Base-by-base conservation (phyloP, 92 coral and sea anemone genomes). In the Siderastrea radians region DNA sequence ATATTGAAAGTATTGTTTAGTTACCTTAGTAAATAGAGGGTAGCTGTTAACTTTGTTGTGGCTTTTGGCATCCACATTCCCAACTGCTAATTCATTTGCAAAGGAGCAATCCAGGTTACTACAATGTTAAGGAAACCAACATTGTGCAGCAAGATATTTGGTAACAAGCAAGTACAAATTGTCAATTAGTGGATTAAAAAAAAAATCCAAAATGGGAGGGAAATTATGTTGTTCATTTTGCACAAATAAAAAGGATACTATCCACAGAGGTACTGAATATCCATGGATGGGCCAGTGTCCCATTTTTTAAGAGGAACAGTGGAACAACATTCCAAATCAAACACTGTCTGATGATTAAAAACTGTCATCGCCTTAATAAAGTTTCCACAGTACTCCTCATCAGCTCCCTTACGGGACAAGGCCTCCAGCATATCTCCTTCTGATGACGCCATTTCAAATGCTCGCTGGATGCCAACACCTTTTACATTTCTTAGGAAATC, bases 401-500 rank as follows among this genome's bases (percentile, higher is more conserved):
- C 19, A 53, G 88, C 91, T 54, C 88, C 85, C 59, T 67, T 79
- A 43, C 12, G 16, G 1, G 26, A 14, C 14, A 86, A 74, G 9
- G 45, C 53, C 15, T 82, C 86, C 74, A 82, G 43, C 7, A 81
- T 68, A 81, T 86, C 84, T 11, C 90, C 78, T n/a, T 80, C 81
- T 50, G 85, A 43, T 64, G 80, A 52, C 68, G 74, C 88, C 79
- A 80, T 47, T 62, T 87, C 49, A 72, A 46, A 86, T 62, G 91
- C 88, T 15, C 78, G 68, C 16, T 75, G 58, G 16, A 86, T 73
- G 49, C 94, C 88, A 51, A 91, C 67, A 64, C 94, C 94, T 43
- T 73, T 78, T 12, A 87, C 81, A 83, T 91, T 91, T 54, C 69
- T 76, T 11, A 91, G 81, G 74, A 87, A 87, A 68, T 91, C 94